Evolutionary conservation across 53 echinoderm and acorn worm species (phyloP).

Genomic region (Pentamera pediparva): DNA sequence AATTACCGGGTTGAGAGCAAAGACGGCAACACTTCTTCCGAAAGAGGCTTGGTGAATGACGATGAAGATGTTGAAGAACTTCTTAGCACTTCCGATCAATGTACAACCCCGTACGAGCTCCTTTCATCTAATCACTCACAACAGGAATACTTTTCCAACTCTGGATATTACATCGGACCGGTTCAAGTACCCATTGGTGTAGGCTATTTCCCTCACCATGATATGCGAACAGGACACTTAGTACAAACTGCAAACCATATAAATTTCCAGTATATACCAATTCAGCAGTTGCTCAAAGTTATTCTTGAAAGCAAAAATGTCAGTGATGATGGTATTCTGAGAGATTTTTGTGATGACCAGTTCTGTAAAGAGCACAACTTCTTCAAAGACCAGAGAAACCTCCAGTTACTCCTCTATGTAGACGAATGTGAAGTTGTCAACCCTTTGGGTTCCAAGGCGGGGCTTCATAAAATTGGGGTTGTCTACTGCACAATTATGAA

Average conservation of each 20-base stretch:
- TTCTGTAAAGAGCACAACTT: constrained; percentile 19
- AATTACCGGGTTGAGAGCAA: background rate
- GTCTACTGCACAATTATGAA: constrained; percentile 23
- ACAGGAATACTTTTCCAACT: background rate
- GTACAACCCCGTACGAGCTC: background rate
- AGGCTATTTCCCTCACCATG: background rate
- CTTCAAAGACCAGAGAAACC: constrained; percentile 10
- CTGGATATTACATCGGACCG: background rate
- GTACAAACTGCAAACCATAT: constrained; percentile 28
- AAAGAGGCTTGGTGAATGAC: background rate
- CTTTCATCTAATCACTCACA: background rate
- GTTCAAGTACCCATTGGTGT: background rate
- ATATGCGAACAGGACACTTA: constrained; percentile 6
- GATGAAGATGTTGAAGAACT: background rate
- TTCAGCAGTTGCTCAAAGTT: constrained; percentile 22
- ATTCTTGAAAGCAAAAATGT: constrained; percentile 47
- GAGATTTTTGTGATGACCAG: constrained; percentile 42
- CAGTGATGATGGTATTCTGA: constrained; percentile 32
- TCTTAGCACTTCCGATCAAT: background rate
- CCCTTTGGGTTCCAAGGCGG: constrained; percentile 35
- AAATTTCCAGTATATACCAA: constrained; percentile 48
- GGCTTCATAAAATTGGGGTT: constrained; percentile 28
- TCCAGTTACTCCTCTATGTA: constrained; percentile 39
- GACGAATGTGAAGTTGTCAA: constrained; percentile 40
- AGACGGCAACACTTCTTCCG: background rate